Evolutionary conservation across 2,888 invertebrate genomes (phyloP), one percentile per base, ranked within the genome.

Genomic region (Pyrochroa serraticornis): DNA sequence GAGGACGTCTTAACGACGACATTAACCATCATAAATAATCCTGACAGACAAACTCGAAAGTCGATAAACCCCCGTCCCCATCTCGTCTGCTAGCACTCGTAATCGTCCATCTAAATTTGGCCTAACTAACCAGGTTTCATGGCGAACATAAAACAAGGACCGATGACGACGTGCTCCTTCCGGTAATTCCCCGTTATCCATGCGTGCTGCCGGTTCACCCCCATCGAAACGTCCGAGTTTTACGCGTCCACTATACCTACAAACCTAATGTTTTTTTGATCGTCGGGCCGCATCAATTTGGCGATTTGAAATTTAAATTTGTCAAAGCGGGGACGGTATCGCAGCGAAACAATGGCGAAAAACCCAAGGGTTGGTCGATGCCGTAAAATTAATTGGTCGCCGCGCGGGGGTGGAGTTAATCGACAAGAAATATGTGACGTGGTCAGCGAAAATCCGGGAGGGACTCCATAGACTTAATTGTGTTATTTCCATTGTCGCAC

Each of bases 1-100:
- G 63, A 63, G 66, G 67, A 70, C 67, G 69, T 71, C 71, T 72
- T 72, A 72, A 72, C 72, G 72, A 72, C 69, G 63, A 66, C 72
- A 72, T 72, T 72, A 72, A 67, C 71, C 64, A 62, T 72, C 71
- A 71, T 72, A 72, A 72, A 72, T 72, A 72, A 71, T 69, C 71
- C 64, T 64, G 67, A 66, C 66, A 65, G 66, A 65, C 67, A 63
- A 64, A 64, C 63, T 65, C 52, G 55, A 61, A 62, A 68, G 64
- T 66, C 69, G 69, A 69, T 69, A 69, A 68, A 67, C 66, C 58
- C 57, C 49, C 47, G 57, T 42, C 50, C 45, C 50, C 44, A 45
- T 50, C 41, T 57, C 38, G 47, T 51, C 47, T 42, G 38, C 50
- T 9, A 10, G 52, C 44, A 38, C 38, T 44, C 36, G 53, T 22